phyloP scores from a whole-genome alignment of 1,140 invertebrate species.

The Physella acuta region DNA sequence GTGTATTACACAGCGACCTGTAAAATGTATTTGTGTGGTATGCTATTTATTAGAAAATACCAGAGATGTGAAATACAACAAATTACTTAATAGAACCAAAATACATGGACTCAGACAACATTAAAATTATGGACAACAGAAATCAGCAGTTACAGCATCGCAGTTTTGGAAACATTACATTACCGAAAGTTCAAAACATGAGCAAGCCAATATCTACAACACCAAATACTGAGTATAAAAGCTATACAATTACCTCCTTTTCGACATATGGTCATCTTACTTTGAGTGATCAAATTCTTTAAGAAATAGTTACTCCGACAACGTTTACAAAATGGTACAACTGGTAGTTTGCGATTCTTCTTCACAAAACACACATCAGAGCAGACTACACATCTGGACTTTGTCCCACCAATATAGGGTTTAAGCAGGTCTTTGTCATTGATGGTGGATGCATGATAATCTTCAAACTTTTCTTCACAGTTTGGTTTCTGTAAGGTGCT shows the following conservation, averaged over 20 bases:
- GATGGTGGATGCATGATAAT: conserved; percentile 5
- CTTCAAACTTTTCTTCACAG: neutral
- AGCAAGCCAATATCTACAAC: too few relatives aligned
- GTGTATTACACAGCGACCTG: too few relatives aligned
- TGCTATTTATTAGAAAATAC: too few relatives aligned
- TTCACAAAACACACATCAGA: neutral
- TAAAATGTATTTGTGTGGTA: too few relatives aligned
- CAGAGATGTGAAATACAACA: too few relatives aligned
- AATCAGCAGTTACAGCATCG: too few relatives aligned
- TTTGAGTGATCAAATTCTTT: neutral
- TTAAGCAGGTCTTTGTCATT: conserved; percentile 2
- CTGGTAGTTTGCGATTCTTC: conserved; percentile 16
- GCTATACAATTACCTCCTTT: neutral
- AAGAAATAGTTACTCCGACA: conserved; percentile 19
- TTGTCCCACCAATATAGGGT: neutral
- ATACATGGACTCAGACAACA: too few relatives aligned
- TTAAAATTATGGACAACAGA: too few relatives aligned
- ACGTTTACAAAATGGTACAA: conserved; percentile 19
- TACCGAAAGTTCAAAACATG: too few relatives aligned
- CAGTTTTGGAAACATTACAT: too few relatives aligned
- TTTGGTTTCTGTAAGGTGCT: neutral
- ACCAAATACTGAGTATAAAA: neutral
- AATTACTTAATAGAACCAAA: too few relatives aligned
- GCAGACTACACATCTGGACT: conserved; percentile 13
- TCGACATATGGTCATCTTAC: neutral